These are phyloP conservation scores for Nesometra sesokonis DNA, from an alignment of 35 echinoderm and acorn worm genomes.

Conservation along the genomic window DNA sequence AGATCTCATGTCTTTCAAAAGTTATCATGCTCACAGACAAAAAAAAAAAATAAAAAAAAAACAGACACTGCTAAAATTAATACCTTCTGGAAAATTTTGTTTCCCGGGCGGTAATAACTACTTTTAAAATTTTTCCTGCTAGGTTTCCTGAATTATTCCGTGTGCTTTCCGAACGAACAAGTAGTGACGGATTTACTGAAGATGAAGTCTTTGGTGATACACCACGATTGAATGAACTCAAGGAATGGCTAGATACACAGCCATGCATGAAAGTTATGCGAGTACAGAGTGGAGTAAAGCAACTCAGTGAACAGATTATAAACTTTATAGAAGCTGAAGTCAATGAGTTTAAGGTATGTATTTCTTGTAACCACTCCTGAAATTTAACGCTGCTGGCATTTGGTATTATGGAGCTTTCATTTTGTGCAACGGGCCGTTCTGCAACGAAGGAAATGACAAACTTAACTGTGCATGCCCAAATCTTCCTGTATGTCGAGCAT, in stretches of 20 bases:
- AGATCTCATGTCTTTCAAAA: no score
- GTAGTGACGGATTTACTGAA: constrained; percentile 51
- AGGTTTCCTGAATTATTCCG: constrained; percentile 87
- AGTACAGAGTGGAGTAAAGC: constrained; percentile 46
- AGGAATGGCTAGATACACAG: constrained; percentile 45
- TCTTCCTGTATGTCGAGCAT: no score
- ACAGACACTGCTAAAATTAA: no score
- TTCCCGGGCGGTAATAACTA: neutral
- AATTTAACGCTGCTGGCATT: no score
- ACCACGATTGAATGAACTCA: constrained; percentile 49
- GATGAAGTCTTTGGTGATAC: constrained; percentile 56
- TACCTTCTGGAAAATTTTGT: no score
- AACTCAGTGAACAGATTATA: constrained; percentile 49
- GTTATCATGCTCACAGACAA: no score
- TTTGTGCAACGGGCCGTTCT: no score
- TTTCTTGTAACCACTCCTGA: no score
- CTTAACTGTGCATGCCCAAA: no score
- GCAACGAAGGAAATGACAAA: no score
- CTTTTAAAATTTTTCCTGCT: neutral
- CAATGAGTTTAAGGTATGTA: constrained; percentile 5
- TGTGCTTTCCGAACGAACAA: constrained; percentile 7
- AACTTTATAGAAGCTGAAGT: constrained; percentile 63
- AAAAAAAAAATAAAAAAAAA: no score
- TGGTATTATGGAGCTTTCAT: no score
- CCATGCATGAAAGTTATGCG: constrained; percentile 52